phyloP scores from a whole-genome alignment of 2,113 vertebrate genomes.

The Chaetorhynchus papuensis region DNA sequence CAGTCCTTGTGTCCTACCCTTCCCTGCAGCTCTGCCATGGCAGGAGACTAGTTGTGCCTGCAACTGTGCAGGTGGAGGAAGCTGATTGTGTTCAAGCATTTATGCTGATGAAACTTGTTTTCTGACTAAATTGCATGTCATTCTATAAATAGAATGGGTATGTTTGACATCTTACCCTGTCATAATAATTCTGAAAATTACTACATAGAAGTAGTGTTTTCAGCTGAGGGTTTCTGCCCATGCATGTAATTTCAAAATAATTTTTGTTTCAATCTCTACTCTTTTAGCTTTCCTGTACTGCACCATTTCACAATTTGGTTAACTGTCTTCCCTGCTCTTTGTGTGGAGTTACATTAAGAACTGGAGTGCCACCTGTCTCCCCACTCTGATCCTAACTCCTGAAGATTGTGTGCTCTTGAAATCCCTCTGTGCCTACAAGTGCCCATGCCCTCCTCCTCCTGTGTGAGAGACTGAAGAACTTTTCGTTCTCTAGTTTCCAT shows the following conservation, averaged over 20 bases:
- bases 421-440: neutral
- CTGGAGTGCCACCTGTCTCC: neutral
- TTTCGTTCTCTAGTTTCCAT: neutral
- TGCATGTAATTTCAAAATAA: neutral
- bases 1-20: neutral
- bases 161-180: slow-evolving; percentile 15
- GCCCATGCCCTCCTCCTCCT: neutral
- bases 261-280: neutral
- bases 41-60: neutral
- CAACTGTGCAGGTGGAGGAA: neutral
- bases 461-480: neutral
- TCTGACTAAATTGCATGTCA: neutral
- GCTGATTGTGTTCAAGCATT: neutral
- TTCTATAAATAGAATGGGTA: slow-evolving; percentile 2
- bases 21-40: neutral
- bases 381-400: neutral
- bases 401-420: neutral
- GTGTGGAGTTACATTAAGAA: neutral
- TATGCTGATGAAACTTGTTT: slow-evolving; percentile 9
- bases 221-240: neutral
- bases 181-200: slow-evolving; percentile 28
- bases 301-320: neutral
- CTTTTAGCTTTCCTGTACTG: neutral
- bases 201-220: neutral
- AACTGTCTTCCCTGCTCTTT: neutral